Evolutionary conservation across 2,888 invertebrate genomes (phyloP), one percentile per base, ranked within the genome.

Genomic region (Halictus quadricinctus): DNA sequence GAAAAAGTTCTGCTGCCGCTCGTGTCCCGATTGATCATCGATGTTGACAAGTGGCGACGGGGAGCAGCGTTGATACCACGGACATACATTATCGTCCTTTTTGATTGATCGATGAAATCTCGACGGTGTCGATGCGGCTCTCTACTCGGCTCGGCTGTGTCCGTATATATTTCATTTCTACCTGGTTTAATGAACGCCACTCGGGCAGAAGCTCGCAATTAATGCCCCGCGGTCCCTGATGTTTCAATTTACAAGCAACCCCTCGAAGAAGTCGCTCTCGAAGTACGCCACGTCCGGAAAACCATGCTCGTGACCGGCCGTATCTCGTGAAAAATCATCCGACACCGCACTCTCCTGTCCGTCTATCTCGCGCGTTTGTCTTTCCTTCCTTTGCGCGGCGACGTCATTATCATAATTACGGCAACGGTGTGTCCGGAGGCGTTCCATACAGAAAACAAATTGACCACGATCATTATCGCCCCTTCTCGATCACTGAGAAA

Each of bases 401-500:
- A 77, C 72, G 83, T 87, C 82, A 85, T 90, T 90, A 90, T 85
- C 89, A 90, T 90, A 90, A 90, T 90, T 86, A 84, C 85, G 79
- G 87, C 81, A 86, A 86, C 80, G 85, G 78, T 84, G 88, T 88
- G 84, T 90, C 90, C 81, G 58, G 88, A 84, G 85, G 90, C 84
- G 90, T 85, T 89, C 90, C 91, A 87, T 82, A 88, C 81, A 88
- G 88, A 90, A 91, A 91, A 91, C 91, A 92, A 92, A 92, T 92
- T 92, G 92, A 91, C 90, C 89, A 88, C 90, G 92, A 92, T 92
- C 92, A 91, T 92, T 92, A 92, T 90, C 92, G 85, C 89, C 81
- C 76, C 87, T 85, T 77, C 83, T 76, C 84, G 89, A 90, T 90
- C 90, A 78, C 87, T 73, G 74, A 70, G 80, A 81, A 77, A 81